These are phyloP conservation scores for Zeugodacus cucurbitae DNA, from an alignment of 1,140 invertebrate genomes.

Conservation along the genomic window DNA sequence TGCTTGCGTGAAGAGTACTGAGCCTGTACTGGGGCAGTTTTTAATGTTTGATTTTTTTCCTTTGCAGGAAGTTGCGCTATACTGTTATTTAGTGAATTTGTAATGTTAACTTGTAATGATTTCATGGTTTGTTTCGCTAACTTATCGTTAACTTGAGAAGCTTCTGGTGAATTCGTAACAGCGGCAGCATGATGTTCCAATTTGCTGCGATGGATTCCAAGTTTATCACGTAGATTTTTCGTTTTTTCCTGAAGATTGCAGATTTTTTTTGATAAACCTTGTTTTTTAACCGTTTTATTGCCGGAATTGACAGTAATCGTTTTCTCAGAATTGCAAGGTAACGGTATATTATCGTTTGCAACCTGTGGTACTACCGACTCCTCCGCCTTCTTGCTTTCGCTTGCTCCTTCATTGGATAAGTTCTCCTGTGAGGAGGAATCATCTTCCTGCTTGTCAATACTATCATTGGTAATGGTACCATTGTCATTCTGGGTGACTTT, in stretches of 20 bases:
- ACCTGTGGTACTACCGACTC: not conserved
- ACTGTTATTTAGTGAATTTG: not conserved
- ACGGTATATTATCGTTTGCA: not conserved
- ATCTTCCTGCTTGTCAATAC: not conserved
- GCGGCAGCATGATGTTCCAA: not conserved
- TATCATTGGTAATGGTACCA: not conserved
- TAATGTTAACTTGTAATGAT: not conserved
- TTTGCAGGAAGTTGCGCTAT: not conserved
- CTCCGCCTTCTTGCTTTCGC: not conserved
- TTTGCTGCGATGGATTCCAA: not conserved
- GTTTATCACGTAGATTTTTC: not conserved
- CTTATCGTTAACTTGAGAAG: not conserved
- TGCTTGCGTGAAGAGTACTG: constrained; percentile 44
- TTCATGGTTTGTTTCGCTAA: not conserved
- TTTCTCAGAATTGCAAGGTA: not conserved
- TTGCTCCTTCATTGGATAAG: not conserved
- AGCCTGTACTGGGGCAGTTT: too few species aligned
- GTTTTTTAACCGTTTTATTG: not conserved
- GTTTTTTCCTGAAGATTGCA: constrained; percentile 22
- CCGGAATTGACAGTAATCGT: not conserved
- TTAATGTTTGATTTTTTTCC: not conserved
- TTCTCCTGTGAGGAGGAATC: not conserved
- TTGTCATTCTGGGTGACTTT: not conserved
- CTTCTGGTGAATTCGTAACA: not conserved
- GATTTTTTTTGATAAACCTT: not conserved